phyloP scores from a whole-genome alignment of 2,797 vertebrate genomes.

The Notolabrus celidotus region DNA sequence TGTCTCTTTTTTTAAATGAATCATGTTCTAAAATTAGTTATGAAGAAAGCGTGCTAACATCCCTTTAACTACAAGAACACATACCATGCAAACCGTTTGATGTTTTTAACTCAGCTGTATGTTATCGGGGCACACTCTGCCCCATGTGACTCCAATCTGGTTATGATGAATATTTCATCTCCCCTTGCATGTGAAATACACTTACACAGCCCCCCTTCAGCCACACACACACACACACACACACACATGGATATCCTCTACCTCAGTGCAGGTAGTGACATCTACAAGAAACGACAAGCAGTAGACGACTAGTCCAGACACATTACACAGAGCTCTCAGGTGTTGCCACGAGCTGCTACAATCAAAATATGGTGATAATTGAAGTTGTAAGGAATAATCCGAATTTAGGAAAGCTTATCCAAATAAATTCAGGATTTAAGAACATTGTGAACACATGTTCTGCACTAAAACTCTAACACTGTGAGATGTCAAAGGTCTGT shows the following conservation, averaged over 20 bases:
- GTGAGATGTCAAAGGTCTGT: too few species aligned
- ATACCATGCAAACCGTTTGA: neutral
- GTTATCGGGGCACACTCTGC: constrained; percentile 30
- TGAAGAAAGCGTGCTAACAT: neutral
- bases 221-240: constrained; percentile 15
- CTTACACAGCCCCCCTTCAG: neutral
- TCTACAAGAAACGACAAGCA: constrained; percentile 48
- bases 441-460: too few species aligned
- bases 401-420: too few species aligned
- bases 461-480: too few species aligned
- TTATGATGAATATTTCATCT: constrained; percentile 65
- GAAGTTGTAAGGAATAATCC: too few species aligned
- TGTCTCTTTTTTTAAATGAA: too few species aligned
- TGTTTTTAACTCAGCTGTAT: constrained; percentile 17
- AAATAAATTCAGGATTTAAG: too few species aligned
- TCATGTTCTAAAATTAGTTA: too few species aligned
- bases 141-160: constrained; percentile 39
- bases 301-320: constrained; percentile 21
- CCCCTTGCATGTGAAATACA: constrained; percentile 48
- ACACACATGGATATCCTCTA: constrained; percentile 22
- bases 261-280: constrained; percentile 51
- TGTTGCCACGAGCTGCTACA: neutral
- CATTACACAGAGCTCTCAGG: neutral
- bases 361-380: too few species aligned
- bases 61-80: neutral